phyloP scores from a whole-genome alignment of 2,113 vertebrate genomes.

The Aegithalos caudatus region DNA sequence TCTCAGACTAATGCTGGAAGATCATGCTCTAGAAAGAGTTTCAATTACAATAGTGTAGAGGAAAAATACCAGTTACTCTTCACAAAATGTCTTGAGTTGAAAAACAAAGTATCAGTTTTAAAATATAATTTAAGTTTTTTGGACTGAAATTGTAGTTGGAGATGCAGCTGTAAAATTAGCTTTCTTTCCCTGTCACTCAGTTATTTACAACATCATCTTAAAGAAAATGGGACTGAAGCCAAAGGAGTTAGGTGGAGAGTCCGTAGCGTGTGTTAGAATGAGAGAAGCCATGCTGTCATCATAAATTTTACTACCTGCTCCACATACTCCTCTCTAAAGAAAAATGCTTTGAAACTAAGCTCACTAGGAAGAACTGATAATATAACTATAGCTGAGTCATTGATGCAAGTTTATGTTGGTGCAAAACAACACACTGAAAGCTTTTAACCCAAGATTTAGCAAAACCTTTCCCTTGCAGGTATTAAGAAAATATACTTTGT shows the following conservation, averaged over 20 bases:
- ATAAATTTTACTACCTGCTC: not conserved
- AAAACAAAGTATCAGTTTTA: not conserved
- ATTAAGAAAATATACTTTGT: not conserved
- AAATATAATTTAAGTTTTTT: not conserved
- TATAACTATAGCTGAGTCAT: not conserved
- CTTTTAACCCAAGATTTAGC: not conserved
- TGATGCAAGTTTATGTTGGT: not conserved
- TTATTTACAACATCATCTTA: not conserved
- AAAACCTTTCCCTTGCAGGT: not conserved
- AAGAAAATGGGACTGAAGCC: not conserved
- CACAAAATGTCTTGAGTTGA: not conserved
- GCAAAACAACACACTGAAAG: not conserved
- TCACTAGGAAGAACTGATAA: not conserved
- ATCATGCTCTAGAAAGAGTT: not conserved
- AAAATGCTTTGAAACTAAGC: not conserved
- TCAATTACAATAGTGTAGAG: not conserved
- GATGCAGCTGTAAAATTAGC: not conserved
- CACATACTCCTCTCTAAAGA: not conserved
- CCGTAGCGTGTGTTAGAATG: not conserved
- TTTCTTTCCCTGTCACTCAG: not conserved
- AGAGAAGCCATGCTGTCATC: not conserved
- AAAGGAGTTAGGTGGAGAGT: not conserved
- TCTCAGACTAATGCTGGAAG: not conserved
- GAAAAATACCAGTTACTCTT: not conserved
- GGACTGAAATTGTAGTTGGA: not conserved